Evolutionary conservation across 1,140 invertebrate genomes (phyloP).

Genomic region (Drosophila elegans): DNA sequence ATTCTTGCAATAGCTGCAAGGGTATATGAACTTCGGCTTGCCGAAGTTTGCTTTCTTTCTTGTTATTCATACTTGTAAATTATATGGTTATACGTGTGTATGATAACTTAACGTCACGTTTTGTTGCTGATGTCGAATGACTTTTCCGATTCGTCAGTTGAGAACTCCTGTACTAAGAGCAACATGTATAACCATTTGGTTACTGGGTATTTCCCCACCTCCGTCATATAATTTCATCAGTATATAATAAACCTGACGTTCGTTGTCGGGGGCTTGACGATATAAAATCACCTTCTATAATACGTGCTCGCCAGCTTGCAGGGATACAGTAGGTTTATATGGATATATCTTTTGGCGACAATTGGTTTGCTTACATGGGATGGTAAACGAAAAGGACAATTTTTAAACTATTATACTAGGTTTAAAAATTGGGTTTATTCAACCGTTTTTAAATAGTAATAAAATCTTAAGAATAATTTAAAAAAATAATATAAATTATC

Average conservation of each 20-base stretch:
- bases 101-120: slow-evolving; percentile 47
- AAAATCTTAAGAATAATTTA: too few relatives aligned
- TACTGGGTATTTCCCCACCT: slow-evolving; percentile 8
- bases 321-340: neutral
- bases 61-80: slow-evolving; percentile 14
- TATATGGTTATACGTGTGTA: slow-evolving; percentile 23
- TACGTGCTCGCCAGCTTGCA: slow-evolving; percentile 13
- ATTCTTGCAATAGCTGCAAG: too few relatives aligned
- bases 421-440: too few relatives aligned
- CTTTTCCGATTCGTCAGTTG: neutral
- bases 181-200: slow-evolving; percentile 17
- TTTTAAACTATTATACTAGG: too few relatives aligned
- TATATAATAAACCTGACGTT: slow-evolving; percentile 19
- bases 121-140: slow-evolving; percentile 16
- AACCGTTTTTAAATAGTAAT: too few relatives aligned
- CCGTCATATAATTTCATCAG: slow-evolving; percentile 34
- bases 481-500: too few relatives aligned
- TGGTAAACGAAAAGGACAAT: too few relatives aligned
- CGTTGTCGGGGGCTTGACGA: slow-evolving; percentile 12
- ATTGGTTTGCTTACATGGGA: too few relatives aligned
- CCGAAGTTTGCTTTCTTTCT: too few relatives aligned
- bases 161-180: slow-evolving; percentile 22
- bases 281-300: slow-evolving; percentile 7
- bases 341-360: too few relatives aligned
- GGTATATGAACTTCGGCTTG: too few relatives aligned